These are phyloP conservation scores for Calonectris borealis DNA, from an alignment of 2,113 vertebrate species.

Conservation along the genomic window DNA sequence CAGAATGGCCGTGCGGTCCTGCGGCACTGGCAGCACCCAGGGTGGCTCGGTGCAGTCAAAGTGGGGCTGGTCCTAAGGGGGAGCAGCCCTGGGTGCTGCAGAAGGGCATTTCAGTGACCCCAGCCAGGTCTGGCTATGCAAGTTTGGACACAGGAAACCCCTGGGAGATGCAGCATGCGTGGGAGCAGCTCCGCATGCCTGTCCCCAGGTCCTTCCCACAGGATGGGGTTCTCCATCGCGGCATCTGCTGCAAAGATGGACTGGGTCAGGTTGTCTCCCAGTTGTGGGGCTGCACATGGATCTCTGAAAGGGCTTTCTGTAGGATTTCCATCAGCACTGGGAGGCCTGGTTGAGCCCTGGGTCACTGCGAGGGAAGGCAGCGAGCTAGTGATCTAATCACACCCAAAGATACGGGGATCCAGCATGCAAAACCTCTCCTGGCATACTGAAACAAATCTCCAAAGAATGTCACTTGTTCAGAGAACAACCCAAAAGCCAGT, in stretches of 20 bases:
- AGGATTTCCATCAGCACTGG: neutral
- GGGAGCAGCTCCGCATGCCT: neutral
- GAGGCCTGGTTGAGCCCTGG: neutral
- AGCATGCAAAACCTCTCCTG: neutral
- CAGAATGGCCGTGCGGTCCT: neutral
- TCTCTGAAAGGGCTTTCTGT: neutral
- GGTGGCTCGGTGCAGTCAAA: neutral
- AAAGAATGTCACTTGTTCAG: neutral
- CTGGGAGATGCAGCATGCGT: neutral
- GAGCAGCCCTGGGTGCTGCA: neutral
- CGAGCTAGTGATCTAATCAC: neutral
- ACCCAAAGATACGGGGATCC: fast-evolving
- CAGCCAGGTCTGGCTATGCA: neutral
- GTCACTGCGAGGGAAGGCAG: neutral
- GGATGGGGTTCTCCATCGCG: neutral
- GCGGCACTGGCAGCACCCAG: neutral
- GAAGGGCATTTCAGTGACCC: neutral
- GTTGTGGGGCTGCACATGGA: neutral
- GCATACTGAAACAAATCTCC: neutral
- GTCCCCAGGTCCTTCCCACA: neutral
- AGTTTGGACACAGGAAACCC: neutral
- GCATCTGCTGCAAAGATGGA: neutral
- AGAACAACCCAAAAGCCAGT: neutral
- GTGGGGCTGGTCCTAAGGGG: neutral
- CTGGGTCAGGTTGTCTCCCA: neutral